Evolutionary conservation across 2,888 invertebrate species (phyloP).

Genomic region (Tetragnatha montana): DNA sequence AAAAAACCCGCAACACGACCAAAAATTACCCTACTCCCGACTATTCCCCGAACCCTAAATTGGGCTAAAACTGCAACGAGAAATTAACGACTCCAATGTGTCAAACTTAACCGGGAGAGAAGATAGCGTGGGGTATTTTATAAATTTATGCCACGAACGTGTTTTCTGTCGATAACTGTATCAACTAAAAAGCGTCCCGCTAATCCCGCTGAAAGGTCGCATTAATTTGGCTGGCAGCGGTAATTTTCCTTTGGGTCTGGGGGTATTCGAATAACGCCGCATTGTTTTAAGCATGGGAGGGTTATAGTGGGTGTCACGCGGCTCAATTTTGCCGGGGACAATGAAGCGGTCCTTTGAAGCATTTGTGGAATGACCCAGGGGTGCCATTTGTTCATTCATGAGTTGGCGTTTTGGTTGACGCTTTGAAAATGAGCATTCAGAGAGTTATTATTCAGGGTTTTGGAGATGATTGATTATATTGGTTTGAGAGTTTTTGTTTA

Average conservation of each 20-base stretch:
- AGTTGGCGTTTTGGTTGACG: too few relatives aligned
- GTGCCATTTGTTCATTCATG: too few relatives aligned
- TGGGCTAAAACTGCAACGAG: background rate
- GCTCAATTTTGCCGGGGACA: conserved; percentile 9
- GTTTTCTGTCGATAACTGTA: conserved; percentile 22
- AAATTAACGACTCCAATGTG: background rate
- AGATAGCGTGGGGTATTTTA: conserved; percentile 30
- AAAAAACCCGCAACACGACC: too few relatives aligned
- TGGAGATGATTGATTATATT: too few relatives aligned
- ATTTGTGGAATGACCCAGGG: conserved; percentile 11
- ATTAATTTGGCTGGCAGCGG: conserved; percentile 31
- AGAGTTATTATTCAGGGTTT: too few relatives aligned
- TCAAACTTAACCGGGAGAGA: background rate
- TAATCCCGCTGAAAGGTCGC: conserved; percentile 19
- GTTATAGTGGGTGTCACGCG: conserved; percentile 6
- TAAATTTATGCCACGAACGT: conserved; percentile 35
- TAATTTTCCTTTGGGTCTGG: conserved; percentile 28
- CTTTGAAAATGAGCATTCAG: too few relatives aligned
- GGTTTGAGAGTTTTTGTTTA: too few relatives aligned
- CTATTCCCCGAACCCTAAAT: background rate
- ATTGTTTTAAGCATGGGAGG: conserved; percentile 26
- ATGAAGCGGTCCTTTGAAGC: conserved; percentile 4
- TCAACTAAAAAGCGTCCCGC: conserved; percentile 13
- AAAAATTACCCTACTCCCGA: background rate
- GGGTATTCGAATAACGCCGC: conserved; percentile 5